Percentiles rank a stretch among this genome's conserved stretches.
phyloP scores from a whole-genome alignment of 2,888 invertebrate genomes.

The Tinea semifulvella region DNA sequence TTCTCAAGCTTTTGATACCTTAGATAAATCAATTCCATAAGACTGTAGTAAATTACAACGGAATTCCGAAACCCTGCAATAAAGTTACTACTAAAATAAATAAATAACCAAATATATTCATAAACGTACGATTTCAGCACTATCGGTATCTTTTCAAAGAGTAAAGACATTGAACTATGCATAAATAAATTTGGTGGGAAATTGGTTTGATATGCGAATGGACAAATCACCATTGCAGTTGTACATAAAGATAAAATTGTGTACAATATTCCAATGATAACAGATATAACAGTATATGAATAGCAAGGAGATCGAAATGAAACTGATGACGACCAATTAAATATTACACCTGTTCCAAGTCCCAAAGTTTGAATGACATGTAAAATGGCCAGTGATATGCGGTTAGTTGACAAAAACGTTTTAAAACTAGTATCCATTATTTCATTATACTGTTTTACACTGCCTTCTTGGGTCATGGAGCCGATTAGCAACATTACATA shows the following conservation, averaged over 20 bases:
- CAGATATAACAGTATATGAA: slow-evolving; percentile 35
- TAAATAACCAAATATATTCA: slow-evolving; percentile 31
- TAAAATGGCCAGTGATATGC: slow-evolving; percentile 26
- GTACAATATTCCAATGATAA: slow-evolving; percentile 27
- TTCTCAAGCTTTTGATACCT: slow-evolving; percentile 26
- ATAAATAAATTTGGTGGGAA: slow-evolving; percentile 24
- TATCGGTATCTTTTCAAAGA: slow-evolving; percentile 41
- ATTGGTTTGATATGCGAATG: slow-evolving; percentile 34
- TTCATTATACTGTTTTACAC: slow-evolving; percentile 34
- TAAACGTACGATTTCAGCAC: slow-evolving; percentile 33
- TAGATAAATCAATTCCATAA: slow-evolving; percentile 30
- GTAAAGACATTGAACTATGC: slow-evolving; percentile 26
- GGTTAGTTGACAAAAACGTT: slow-evolving; percentile 26
- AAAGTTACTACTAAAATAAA: slow-evolving; percentile 31
- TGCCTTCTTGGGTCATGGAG: slow-evolving; percentile 47
- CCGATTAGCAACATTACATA: slow-evolving; percentile 36
- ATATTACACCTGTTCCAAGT: slow-evolving; percentile 38
- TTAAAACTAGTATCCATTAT: slow-evolving; percentile 37
- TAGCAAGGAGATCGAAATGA: slow-evolving; percentile 45
- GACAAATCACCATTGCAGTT: slow-evolving; percentile 40
- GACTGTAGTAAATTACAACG: slow-evolving; percentile 29
- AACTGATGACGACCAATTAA: slow-evolving; percentile 33
- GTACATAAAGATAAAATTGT: slow-evolving; percentile 29
- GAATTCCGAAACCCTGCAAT: slow-evolving; percentile 29
- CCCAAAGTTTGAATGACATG: slow-evolving; percentile 32